Conservation (phyloP, 2,797 vertebrate genomes). For the Myioborus miniatus region DNA sequence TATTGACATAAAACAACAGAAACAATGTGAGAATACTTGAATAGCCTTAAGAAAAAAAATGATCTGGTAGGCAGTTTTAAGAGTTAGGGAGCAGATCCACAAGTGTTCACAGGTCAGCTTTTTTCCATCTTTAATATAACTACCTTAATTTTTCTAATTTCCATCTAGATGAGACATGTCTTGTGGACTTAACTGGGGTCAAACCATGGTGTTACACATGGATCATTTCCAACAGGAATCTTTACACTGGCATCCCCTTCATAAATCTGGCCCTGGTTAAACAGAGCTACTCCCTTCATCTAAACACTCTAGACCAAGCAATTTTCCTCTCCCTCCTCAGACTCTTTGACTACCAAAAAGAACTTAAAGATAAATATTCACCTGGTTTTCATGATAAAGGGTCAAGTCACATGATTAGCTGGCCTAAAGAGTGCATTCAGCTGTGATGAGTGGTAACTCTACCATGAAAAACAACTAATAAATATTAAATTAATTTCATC, state of each 20-base stretch:
- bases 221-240: slow-evolving; percentile 20
- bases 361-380: neutral
- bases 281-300: slow-evolving; percentile 27
- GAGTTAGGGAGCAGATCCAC: neutral
- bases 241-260: slow-evolving; percentile 30
- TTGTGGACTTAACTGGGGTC: slow-evolving; percentile 18
- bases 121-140: neutral
- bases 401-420: neutral
- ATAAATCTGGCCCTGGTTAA: slow-evolving; percentile 12
- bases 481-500: slow-evolving; percentile 34
- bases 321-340: neutral
- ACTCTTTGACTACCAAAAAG: neutral
- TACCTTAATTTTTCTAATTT: slow-evolving; percentile 29
- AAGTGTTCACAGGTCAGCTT: neutral
- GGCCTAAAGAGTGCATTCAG: neutral
- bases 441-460: neutral
- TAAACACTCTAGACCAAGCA: neutral
- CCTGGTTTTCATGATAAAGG: neutral
- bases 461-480: slow-evolving; percentile 4
- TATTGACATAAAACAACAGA: neutral
- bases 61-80: neutral
- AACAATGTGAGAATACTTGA: neutral
- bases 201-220: neutral
- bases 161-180: neutral
- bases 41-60: neutral